phyloP scores from a whole-genome alignment of 2,113 vertebrate genomes.

The Micromys minutus region DNA sequence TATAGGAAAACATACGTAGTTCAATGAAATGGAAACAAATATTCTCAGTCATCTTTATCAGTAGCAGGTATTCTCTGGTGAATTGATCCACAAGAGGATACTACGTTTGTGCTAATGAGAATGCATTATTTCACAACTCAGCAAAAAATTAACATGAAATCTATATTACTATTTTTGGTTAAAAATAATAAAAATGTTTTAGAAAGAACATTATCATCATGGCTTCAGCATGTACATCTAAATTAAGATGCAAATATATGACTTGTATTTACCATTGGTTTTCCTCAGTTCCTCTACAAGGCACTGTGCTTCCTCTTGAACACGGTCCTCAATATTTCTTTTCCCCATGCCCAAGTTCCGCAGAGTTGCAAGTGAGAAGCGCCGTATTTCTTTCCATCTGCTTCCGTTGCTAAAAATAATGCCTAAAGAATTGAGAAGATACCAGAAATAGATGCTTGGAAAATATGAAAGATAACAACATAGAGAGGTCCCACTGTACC shows the following conservation, averaged over 20 bases:
- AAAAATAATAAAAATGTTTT: neutral
- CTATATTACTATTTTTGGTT: neutral
- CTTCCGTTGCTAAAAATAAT: constrained; percentile 78
- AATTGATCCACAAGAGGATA: neutral
- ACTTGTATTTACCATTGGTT: neutral
- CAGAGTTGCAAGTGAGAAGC: constrained; percentile 76
- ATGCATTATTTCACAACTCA: neutral
- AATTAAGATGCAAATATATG: neutral
- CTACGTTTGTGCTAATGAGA: neutral
- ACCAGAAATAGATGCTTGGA: neutral
- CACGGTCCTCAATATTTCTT: constrained; percentile 52
- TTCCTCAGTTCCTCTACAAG: constrained; percentile 50
- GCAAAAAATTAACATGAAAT: neutral
- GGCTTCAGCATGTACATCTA: neutral
- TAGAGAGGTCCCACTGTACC: neutral
- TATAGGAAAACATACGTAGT: too few relatives aligned
- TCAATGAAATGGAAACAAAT: neutral
- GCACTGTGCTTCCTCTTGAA: constrained; percentile 51
- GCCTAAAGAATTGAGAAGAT: constrained; percentile 63
- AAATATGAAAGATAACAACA: neutral
- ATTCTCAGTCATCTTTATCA: too few relatives aligned
- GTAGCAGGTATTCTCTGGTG: neutral
- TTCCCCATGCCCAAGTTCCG: constrained; percentile 83
- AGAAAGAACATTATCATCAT: neutral
- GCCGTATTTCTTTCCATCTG: constrained; percentile 27